Conservation (phyloP, 2,113 vertebrate species). For the Heliornis fulica region DNA sequence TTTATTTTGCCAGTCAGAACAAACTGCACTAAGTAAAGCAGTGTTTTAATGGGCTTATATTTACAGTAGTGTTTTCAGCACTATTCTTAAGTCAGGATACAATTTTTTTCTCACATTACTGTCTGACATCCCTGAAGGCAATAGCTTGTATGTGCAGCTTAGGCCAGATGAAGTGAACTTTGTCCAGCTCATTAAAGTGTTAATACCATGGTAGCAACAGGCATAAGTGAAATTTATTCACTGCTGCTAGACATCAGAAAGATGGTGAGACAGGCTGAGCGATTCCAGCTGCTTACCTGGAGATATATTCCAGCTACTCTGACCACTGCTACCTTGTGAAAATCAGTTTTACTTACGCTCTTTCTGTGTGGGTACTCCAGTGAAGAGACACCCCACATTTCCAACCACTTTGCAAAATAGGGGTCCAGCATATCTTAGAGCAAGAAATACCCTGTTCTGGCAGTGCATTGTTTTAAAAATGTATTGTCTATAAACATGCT, state of each 20-base stretch:
- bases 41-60: neutral
- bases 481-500: neutral
- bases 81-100: neutral
- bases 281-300: neutral
- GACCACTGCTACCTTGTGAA: neutral
- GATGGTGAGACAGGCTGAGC: neutral
- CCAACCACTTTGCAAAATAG: neutral
- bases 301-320: neutral
- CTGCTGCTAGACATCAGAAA: neutral
- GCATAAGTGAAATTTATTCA: neutral
- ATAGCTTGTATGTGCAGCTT: neutral
- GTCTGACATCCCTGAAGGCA: neutral
- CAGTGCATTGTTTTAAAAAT: neutral
- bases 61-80: neutral
- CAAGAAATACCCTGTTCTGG: neutral
- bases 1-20: neutral
- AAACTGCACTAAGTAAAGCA: neutral
- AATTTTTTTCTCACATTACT: neutral
- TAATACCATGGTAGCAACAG: neutral
- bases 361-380: neutral
- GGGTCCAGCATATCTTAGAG: neutral
- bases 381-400: neutral
- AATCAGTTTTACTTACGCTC: neutral
- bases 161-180: neutral
- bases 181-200: neutral